Base-by-base conservation (phyloP, 1,140 invertebrate genomes). In the Danaus melanippus region DNA sequence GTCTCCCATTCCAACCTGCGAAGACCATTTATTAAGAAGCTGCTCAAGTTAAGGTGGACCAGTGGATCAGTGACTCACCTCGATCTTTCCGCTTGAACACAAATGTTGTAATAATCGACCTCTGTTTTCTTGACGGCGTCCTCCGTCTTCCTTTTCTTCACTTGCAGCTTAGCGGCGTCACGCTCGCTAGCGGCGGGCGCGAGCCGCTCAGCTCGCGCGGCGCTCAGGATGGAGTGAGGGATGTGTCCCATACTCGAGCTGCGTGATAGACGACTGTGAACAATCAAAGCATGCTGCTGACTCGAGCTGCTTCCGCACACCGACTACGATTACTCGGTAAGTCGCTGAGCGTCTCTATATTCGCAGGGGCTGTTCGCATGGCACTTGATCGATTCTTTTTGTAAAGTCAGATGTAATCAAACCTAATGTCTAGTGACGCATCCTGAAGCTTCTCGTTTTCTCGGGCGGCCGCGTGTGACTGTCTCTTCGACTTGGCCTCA, bases 361-460 rank as follows among this genome's bases (percentile, higher is more conserved):
- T 51, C 58, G 62, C 62, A 52, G 42, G 47, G 49, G 60, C 53
- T 17, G 53, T 32, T 82, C 81, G 46, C 77, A 69, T 10, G 62
- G 72, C 66, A 70, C 49, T 51, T 12, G 58, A 51, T 21, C 60
- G 76, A 77, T 76, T 9, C 78, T 83, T 55, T 72, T 74, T 62
- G 81, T 76, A 68, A 79, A 77, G 21, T 73, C 80, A 71, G 60
- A 62, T 62, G 71, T 70, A 41, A 64, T 56, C 74, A 78, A 67
- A 87, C 82, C 82, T 88, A 64, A 87, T 84, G 50, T 90, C 88
- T 55, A 89, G 67, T 49, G 88, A 77, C 12, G 90, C 91, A 71
- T 96, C 95, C 82, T 97, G 95, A 40, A 96, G 81, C 71, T 95
- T 94, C 81, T 97, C 96, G 71, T 96, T 96, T 62, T 97, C 95